Evolutionary conservation across 2,888 invertebrate species (phyloP).

Genomic region (Acrocera orbiculus): DNA sequence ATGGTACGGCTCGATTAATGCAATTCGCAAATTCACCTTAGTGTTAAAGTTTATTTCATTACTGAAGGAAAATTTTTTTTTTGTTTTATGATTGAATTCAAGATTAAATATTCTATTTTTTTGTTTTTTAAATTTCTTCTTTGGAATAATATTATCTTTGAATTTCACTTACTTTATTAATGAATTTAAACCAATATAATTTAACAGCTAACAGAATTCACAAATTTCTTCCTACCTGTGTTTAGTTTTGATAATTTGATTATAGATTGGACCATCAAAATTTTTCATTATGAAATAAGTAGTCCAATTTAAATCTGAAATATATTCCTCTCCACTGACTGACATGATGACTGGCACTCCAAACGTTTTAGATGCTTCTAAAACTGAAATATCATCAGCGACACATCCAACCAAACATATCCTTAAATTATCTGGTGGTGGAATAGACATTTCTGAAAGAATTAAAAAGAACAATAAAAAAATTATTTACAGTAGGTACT

Average conservation of each 20-base stretch:
- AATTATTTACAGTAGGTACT: too few relatives aligned
- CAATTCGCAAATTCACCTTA: too few relatives aligned
- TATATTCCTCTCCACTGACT: slow-evolving; percentile 40
- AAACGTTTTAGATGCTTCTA: slow-evolving; percentile 42
- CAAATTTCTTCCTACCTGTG: slow-evolving; percentile 35
- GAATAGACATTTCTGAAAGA: slow-evolving; percentile 24
- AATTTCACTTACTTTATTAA: not conserved
- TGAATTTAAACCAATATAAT: not conserved
- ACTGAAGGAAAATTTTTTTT: too few relatives aligned
- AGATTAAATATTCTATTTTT: too few relatives aligned
- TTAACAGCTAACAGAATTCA: not conserved
- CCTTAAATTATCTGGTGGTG: slow-evolving; percentile 34
- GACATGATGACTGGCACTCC: slow-evolving; percentile 44
- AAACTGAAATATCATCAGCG: slow-evolving; percentile 34
- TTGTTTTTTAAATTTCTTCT: too few relatives aligned
- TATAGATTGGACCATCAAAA: slow-evolving; percentile 49
- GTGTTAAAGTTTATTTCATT: too few relatives aligned
- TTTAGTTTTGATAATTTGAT: slow-evolving; percentile 41
- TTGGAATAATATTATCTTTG: too few relatives aligned
- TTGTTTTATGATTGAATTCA: too few relatives aligned
- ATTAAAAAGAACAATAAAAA: too few relatives aligned
- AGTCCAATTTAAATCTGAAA: slow-evolving; percentile 39
- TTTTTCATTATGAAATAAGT: slow-evolving; percentile 52
- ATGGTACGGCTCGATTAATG: too few relatives aligned
- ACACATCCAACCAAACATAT: slow-evolving; percentile 46